Evolutionary conservation across 2,113 vertebrate species (phyloP).

Genomic region (Oreochromis niloticus): DNA sequence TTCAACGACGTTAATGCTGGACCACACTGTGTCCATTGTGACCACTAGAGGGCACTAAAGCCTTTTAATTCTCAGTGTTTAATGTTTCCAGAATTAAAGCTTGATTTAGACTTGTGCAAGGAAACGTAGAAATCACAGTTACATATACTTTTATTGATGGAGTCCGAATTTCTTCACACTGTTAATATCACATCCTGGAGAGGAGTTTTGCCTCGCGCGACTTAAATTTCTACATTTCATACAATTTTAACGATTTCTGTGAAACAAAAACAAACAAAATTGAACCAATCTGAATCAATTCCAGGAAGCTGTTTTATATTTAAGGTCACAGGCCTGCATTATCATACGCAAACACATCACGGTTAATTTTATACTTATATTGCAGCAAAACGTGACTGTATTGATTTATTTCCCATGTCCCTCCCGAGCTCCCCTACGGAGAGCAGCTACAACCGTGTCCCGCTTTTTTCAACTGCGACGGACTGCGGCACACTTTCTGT

Average conservation of each 20-base stretch:
- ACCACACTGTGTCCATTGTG: neutral
- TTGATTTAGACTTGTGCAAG: neutral
- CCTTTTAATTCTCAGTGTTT: neutral
- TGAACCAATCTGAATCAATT: neutral
- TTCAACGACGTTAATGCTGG: neutral
- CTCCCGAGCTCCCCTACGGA: neutral
- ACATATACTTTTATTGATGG: neutral
- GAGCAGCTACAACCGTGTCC: neutral
- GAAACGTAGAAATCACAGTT: neutral
- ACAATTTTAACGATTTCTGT: neutral
- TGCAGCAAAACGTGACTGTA: neutral
- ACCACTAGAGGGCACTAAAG: neutral
- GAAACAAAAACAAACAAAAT: neutral
- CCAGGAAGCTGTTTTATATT: neutral
- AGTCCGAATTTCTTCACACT: neutral
- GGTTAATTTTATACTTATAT: neutral
- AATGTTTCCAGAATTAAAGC: neutral
- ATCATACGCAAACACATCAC: too few species aligned
- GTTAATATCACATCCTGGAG: neutral
- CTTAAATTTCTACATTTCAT: neutral
- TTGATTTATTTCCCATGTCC: neutral
- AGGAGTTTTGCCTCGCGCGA: neutral
- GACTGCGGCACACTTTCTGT: conserved; percentile 5
- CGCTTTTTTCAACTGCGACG: conserved; percentile 30
- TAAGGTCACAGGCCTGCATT: neutral